phyloP scores from a whole-genome alignment of 2,888 invertebrate genomes.

The Eristalinus aeneus region DNA sequence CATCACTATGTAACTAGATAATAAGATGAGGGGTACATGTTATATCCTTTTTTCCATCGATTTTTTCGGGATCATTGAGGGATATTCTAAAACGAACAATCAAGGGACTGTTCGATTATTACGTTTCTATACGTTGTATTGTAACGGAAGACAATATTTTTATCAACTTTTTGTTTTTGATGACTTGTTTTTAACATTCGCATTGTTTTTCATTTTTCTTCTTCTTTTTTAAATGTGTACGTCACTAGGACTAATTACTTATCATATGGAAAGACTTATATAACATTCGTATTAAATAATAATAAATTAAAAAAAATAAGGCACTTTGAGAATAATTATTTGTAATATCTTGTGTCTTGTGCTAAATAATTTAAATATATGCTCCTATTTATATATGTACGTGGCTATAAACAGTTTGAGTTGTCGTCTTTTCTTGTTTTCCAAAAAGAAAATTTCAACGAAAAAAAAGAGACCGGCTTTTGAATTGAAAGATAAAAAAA shows the following conservation, averaged over 20 bases:
- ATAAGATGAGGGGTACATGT: constrained; percentile 23
- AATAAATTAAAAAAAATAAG: constrained; percentile 74
- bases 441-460: background rate
- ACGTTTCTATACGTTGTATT: constrained; percentile 44
- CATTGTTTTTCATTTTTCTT: constrained; percentile 15
- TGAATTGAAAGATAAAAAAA: constrained; percentile 24
- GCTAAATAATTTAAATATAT: constrained; percentile 36
- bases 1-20: constrained; percentile 59
- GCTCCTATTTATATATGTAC: constrained; percentile 1
- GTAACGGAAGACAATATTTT: constrained; percentile 61
- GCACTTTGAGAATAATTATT: constrained; percentile 76
- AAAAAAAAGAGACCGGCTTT: constrained; percentile 20
- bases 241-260: constrained; percentile 49
- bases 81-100: constrained; percentile 14
- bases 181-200: constrained; percentile 51
- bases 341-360: constrained; percentile 69
- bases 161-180: background rate
- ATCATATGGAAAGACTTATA: constrained; percentile 68
- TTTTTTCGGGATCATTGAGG: background rate
- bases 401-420: constrained; percentile 49
- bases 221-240: constrained; percentile 26
- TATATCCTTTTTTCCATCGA: background rate
- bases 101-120: constrained; percentile 10
- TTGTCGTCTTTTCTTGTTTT: constrained; percentile 18
- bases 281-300: constrained; percentile 65